Evolutionary conservation across 2,797 vertebrate species (phyloP).

Genomic region (Sebastes kiyomatsui): DNA sequence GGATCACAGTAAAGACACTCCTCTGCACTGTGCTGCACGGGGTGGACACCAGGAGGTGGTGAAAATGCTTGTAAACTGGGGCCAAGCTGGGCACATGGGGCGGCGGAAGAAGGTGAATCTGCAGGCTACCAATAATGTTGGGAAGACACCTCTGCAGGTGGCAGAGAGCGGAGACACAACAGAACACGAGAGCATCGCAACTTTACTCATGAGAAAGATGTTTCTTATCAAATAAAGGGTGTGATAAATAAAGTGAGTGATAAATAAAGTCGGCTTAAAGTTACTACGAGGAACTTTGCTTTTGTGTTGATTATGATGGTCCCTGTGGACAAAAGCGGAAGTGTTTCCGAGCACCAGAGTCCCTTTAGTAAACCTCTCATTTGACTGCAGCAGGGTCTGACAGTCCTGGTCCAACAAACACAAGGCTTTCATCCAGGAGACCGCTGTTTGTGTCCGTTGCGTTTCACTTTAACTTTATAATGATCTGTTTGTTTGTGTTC

Average conservation of each 20-base stretch:
- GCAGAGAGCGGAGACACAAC: conserved; percentile 68
- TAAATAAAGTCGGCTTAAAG: not conserved
- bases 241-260: not conserved
- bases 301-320: not conserved
- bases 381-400: not conserved
- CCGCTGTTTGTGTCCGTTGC: no score
- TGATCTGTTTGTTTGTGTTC: no score
- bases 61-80: conserved; percentile 71
- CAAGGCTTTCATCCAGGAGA: no score
- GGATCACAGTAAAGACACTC: conserved; percentile 83
- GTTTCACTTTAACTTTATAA: no score
- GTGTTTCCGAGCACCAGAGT: not conserved
- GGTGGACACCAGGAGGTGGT: conserved; percentile 68
- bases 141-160: conserved; percentile 83
- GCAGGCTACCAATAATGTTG: conserved; percentile 78
- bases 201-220: conserved; percentile 85
- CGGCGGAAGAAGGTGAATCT: conserved; percentile 73
- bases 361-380: not conserved
- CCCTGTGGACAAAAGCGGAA: not conserved
- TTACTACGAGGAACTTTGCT: not conserved
- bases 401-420: not conserved
- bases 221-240: conserved; percentile 76
- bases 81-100: conserved; percentile 11
- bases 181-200: conserved; percentile 74
- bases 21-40: conserved; percentile 82